Conservation (phyloP, 1,140 invertebrate genomes). For the Anadara kagoshimensis region DNA sequence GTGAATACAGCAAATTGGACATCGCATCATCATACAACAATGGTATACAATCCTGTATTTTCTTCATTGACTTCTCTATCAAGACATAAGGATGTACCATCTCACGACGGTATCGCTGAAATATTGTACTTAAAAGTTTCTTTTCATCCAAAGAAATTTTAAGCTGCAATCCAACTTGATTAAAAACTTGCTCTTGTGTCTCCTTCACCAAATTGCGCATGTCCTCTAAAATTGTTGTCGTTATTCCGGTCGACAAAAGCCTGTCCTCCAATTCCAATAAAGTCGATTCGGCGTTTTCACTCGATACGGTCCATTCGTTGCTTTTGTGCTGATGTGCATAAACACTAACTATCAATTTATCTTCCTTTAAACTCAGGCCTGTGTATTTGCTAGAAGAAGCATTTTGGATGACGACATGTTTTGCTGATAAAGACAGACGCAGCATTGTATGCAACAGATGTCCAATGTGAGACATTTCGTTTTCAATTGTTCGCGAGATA, state of each 20-base stretch:
- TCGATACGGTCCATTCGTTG: background rate
- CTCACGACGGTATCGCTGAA: conserved; percentile 8
- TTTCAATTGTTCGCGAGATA: conserved; percentile 5
- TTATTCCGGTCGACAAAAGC: background rate
- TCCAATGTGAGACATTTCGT: background rate
- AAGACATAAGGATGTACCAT: background rate
- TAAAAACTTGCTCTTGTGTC: background rate
- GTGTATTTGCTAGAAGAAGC: conserved; percentile 1
- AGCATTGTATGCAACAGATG: conserved; percentile 8
- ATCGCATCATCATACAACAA: too few species aligned
- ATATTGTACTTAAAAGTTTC: background rate
- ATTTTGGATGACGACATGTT: conserved; percentile 1
- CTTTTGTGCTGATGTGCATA: background rate
- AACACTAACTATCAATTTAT: background rate
- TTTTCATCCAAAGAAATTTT: conserved; percentile 15
- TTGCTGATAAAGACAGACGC: background rate
- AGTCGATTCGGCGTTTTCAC: background rate
- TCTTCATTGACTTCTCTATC: background rate
- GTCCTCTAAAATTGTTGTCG: background rate
- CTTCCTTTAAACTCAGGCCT: background rate
- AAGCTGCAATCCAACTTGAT: background rate
- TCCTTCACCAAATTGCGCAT: background rate
- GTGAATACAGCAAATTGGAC: too few species aligned
- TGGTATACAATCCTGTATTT: too few species aligned
- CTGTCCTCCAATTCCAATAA: conserved; percentile 15